These are phyloP conservation scores for Pantherophis alleghaniensis DNA, from an alignment of 2,797 vertebrate genomes.

Conservation along the genomic window DNA sequence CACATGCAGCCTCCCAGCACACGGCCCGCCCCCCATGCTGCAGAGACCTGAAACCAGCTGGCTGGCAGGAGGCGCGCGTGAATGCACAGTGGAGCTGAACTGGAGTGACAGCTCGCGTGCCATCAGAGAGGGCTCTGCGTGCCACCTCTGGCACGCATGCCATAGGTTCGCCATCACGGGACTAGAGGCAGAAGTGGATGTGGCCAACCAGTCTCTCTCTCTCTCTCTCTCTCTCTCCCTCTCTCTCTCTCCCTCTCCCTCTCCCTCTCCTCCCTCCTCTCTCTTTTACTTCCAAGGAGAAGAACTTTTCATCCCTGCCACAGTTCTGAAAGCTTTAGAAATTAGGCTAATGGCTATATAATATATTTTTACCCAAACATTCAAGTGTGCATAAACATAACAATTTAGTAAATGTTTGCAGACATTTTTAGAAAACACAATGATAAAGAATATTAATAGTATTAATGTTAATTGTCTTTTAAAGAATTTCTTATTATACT, in stretches of 20 bases:
- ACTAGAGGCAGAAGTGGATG: not conserved
- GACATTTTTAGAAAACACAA: not conserved
- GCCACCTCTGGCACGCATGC: too few species aligned
- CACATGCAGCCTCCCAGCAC: too few species aligned
- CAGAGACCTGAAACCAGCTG: too few species aligned
- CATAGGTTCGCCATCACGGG: too few species aligned
- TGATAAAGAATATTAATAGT: not conserved
- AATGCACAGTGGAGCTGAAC: too few species aligned
- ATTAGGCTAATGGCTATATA: not conserved
- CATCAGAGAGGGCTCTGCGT: too few species aligned
- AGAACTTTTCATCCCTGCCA: not conserved
- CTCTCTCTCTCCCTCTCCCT: too few species aligned
- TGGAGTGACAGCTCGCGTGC: too few species aligned
- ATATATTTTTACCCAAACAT: not conserved
- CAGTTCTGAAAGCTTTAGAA: not conserved
- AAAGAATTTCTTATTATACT: not conserved
- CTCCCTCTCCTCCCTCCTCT: not conserved
- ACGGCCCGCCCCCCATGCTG: too few species aligned
- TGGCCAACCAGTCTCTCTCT: not conserved
- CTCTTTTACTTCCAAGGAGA: not conserved
- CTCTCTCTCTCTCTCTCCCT: not conserved
- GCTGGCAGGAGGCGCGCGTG: too few species aligned
- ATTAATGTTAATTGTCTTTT: not conserved
- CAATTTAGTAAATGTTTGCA: not conserved
- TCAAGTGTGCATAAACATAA: not conserved